Evolutionary conservation across 2,888 invertebrate genomes (phyloP).

Genomic region (Agapetus fuscipes): DNA sequence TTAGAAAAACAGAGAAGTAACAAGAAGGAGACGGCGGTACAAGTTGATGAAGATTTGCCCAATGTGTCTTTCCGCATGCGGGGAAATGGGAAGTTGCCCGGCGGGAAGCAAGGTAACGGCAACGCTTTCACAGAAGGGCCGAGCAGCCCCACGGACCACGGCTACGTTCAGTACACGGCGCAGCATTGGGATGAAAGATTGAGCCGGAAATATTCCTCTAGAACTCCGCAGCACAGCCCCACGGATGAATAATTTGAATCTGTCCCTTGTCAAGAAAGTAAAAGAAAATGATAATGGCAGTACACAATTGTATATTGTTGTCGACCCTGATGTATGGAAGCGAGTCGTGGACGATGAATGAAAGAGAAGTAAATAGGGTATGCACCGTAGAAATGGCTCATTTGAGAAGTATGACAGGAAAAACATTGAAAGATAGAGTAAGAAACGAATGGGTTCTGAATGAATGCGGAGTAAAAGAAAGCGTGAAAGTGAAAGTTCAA

Average conservation of each 20-base stretch:
- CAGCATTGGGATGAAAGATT: slow-evolving; percentile 53
- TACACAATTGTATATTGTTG: no score
- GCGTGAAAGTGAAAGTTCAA: no score
- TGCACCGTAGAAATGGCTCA: no score
- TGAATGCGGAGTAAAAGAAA: no score
- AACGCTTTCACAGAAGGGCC: slow-evolving; percentile 39
- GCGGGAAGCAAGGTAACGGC: slow-evolving; percentile 36
- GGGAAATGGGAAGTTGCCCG: slow-evolving; percentile 45
- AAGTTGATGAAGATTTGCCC: slow-evolving; percentile 15
- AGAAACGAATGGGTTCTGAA: no score
- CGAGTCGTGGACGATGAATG: no score
- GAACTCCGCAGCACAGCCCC: slow-evolving; percentile 51
- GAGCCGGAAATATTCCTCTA: slow-evolving; percentile 31
- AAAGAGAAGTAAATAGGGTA: no score
- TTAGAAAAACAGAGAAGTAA: slow-evolving; percentile 27
- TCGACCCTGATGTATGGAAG: no score
- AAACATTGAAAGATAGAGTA: no score
- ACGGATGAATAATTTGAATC: slow-evolving; percentile 28
- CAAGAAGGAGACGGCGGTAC: slow-evolving; percentile 13
- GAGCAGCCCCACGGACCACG: slow-evolving; percentile 63
- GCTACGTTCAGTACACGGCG: slow-evolving; percentile 63
- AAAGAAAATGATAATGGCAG: no score
- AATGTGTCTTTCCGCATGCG: slow-evolving; percentile 25
- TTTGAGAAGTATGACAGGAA: no score
- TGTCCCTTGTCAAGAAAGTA: no score